Percentiles rank a stretch among this genome's conserved stretches.
phyloP scores from a whole-genome alignment of 37 sponge, comb jelly and placozoan genomes.

The Agelas oroides region DNA sequence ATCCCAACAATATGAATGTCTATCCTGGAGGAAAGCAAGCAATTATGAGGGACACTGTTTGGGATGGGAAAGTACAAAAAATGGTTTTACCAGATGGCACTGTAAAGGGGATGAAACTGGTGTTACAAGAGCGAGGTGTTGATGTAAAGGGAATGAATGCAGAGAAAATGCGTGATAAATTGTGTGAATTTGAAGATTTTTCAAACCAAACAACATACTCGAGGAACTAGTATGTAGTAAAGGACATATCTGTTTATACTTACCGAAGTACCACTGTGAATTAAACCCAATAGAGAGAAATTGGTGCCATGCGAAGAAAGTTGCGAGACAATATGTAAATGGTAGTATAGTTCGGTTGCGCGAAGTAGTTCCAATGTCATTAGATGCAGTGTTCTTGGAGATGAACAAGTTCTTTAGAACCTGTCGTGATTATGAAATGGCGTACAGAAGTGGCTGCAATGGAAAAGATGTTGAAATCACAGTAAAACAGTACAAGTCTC shows the following conservation, averaged over 20 bases:
- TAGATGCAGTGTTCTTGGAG: constrained; percentile 30
- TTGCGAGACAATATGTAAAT: constrained; percentile 33
- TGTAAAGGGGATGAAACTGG: constrained; percentile 27
- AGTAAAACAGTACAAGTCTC: constrained; percentile 9
- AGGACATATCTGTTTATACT: constrained; percentile 40
- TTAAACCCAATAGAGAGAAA: constrained; percentile 51
- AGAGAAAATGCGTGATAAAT: constrained; percentile 37
- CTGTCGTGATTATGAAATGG: constrained; percentile 27
- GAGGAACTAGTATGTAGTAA: constrained; percentile 20
- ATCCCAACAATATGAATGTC: constrained; percentile 61
- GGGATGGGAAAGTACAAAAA: constrained; percentile 18
- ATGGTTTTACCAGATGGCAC: constrained; percentile 36
- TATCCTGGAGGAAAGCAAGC: too few species aligned
- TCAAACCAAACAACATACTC: constrained; percentile 1
- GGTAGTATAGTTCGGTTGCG: constrained; percentile 26
- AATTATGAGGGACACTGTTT: constrained; percentile 54
- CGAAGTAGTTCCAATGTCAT: constrained; percentile 16
- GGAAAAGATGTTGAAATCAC: constrained; percentile 19
- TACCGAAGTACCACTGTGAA: constrained; percentile 63
- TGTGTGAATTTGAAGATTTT: constrained; percentile 46
- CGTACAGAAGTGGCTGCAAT: constrained; percentile 23
- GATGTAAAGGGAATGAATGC: too few species aligned
- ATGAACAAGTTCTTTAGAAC: constrained; percentile 31
- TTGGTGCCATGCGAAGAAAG: constrained; percentile 52
- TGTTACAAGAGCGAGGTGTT: constrained; percentile 57